These are phyloP conservation scores for Scaptomyza tumidula DNA, from an alignment of 2,888 invertebrate species.

Conservation along the genomic window DNA sequence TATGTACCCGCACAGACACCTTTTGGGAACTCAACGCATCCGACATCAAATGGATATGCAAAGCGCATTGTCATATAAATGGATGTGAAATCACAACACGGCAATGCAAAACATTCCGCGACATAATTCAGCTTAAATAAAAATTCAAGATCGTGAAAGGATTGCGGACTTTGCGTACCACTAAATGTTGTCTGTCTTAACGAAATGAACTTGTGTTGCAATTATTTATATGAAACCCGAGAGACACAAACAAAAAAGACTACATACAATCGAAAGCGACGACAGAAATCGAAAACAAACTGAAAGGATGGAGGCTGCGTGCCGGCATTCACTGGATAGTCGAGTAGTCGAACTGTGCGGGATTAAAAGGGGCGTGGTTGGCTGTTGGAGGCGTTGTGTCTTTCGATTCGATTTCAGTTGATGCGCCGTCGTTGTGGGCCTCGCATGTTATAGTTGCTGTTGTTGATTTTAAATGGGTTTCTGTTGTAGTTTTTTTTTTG, in stretches of 20 bases:
- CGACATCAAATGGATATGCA: slow-evolving; percentile 41
- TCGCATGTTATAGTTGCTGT: slow-evolving; percentile 24
- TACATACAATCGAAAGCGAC: slow-evolving; percentile 26
- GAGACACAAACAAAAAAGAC: slow-evolving; percentile 10
- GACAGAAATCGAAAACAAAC: slow-evolving; percentile 56
- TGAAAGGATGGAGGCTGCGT: slow-evolving; percentile 12
- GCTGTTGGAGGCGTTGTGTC: slow-evolving; percentile 55
- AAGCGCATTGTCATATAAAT: slow-evolving; percentile 40
- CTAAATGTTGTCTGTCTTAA: slow-evolving; percentile 38
- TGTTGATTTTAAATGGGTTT: slow-evolving; percentile 72
- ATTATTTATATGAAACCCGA: slow-evolving; percentile 67
- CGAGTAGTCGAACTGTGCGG: neutral
- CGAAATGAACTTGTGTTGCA: slow-evolving; percentile 70
- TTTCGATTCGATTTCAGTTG: slow-evolving; percentile 52
- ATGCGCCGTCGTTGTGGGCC: slow-evolving; percentile 32
- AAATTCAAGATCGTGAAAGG: slow-evolving; percentile 55
- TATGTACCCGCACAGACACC: slow-evolving; percentile 40
- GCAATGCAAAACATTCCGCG: slow-evolving; percentile 48
- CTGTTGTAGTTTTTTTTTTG: slow-evolving; percentile 65
- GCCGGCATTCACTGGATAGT: slow-evolving; percentile 20
- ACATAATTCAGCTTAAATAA: slow-evolving; percentile 61
- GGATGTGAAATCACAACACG: slow-evolving; percentile 36
- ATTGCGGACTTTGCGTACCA: slow-evolving; percentile 15
- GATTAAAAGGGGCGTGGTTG: slow-evolving; percentile 3
- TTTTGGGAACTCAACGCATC: slow-evolving; percentile 20